A percentile compares a stretch with the other conserved stretches of the same genome.
These are phyloP conservation scores for Gisinianus flammeolus DNA, from an alignment of 2,888 invertebrate species.

Conservation along the genomic window DNA sequence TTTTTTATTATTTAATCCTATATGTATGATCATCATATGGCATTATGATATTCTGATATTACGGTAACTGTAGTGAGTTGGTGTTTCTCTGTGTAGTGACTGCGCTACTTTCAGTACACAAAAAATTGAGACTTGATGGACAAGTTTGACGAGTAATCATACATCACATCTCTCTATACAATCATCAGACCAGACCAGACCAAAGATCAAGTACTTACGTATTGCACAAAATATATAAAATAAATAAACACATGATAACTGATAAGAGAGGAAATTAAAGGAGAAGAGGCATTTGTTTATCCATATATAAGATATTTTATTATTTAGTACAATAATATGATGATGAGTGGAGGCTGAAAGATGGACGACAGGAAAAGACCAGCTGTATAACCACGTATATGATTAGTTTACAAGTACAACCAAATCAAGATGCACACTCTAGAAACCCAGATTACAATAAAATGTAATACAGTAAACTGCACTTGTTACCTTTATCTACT, in stretches of 20 bases:
- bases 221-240: not conserved
- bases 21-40: not conserved
- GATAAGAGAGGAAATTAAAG: no score
- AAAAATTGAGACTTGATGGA: constrained; percentile 24
- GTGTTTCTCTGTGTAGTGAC: not conserved
- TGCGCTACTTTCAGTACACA: constrained; percentile 30
- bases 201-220: constrained; percentile 16
- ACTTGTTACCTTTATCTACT: not conserved
- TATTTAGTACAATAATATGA: not conserved
- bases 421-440: not conserved
- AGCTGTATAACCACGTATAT: not conserved
- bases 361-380: not conserved
- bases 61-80: not conserved
- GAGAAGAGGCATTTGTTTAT: not conserved
- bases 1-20: not conserved
- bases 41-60: not conserved
- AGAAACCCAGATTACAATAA: constrained; percentile 15
- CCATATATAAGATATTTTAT: not conserved
- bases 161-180: constrained; percentile 6
- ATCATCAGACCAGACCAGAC: not conserved
- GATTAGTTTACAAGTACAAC: no score
- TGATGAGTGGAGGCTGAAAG: not conserved
- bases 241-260: no score
- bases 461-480: not conserved
- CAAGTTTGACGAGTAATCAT: constrained; percentile 37